Evolutionary conservation across 2,888 invertebrate genomes (phyloP).

Genomic region (Xanthia togata): DNA sequence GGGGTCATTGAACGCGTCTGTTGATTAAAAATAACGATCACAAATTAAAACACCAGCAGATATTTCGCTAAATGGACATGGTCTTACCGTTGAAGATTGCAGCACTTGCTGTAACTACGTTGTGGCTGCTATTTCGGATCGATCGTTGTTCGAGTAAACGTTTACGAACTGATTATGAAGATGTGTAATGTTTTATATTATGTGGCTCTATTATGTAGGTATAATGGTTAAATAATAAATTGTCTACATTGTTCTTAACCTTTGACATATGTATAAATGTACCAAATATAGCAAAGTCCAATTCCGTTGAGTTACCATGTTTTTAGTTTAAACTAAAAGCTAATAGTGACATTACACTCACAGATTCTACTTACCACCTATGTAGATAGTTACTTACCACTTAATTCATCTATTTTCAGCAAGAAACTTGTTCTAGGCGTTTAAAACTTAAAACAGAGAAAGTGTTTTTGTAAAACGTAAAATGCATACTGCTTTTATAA

Average conservation of each 20-base stretch:
- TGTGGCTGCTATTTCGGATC: slow-evolving; percentile 52
- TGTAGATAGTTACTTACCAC: too few species aligned
- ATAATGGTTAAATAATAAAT: neutral
- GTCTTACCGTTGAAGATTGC: slow-evolving; percentile 54
- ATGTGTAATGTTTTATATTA: slow-evolving; percentile 18
- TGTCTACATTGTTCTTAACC: neutral
- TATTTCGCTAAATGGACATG: slow-evolving; percentile 70
- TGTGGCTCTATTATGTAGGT: neutral
- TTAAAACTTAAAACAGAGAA: slow-evolving; percentile 60
- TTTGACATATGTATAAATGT: neutral
- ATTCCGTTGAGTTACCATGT: slow-evolving; percentile 17
- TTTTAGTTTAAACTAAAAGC: neutral
- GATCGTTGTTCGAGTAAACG: slow-evolving; percentile 35
- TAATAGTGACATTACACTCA: neutral
- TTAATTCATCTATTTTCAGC: neutral
- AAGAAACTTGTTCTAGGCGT: slow-evolving; percentile 19
- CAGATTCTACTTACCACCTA: neutral
- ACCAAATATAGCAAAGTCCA: neutral
- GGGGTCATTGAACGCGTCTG: slow-evolving; percentile 76
- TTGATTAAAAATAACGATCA: slow-evolving; percentile 79
- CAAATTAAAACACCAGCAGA: slow-evolving; percentile 70
- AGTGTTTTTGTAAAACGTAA: slow-evolving; percentile 44
- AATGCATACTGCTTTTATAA: slow-evolving; percentile 67
- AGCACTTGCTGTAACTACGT: slow-evolving; percentile 48
- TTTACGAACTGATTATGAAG: slow-evolving; percentile 30